Evolutionary conservation across 37 sponge, comb jelly and placozoan genomes (phyloP), one percentile per base, ranked within the genome.

Genomic region (Oscarella lobularis): DNA sequence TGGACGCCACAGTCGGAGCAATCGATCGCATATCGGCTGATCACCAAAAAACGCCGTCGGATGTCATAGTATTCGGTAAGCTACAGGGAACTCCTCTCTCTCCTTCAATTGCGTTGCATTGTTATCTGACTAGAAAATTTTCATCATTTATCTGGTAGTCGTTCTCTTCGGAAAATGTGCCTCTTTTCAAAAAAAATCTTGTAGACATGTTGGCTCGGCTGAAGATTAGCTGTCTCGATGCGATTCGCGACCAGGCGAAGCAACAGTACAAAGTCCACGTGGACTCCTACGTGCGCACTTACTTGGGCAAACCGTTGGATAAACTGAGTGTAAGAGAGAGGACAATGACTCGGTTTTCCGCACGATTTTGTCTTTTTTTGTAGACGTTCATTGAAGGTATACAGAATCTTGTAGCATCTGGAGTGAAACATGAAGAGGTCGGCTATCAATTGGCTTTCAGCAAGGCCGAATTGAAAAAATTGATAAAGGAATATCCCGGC

Each of bases 341-440:
- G 60, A 48, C 60, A 48, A 20, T 48, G 60, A 48, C 20, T 20
- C 60, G 9, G 60, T 27, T 48, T 9, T 48, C 20, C 60, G 20
- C 20, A 9, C 60, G 9, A 20, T 27, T 48, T 9, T 48, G 9
- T 20, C 27, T n/a, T 67, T 74, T 66, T 5, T 5, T 75, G 33
- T 67, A 91, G 92, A 3, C 78, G 2, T 95, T 95, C 81, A 88
- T 95, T 83, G 95, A 95, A 40, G 92, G 95, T 20, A 85, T 95
- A 1, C 89, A 91, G 68, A 37, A 38, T 30, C 82, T 88, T 39
- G 41, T 82, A 4, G 89, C 86, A 0, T 55, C 77, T 38, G 92
- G 92, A 9, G 84, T 85, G 0, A 88, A 85, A 38, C 78, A 90
- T 32, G 95, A 95, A 35, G 89, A 95, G 54, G 86, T 95, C 35